Evolutionary conservation across 2,888 invertebrate genomes (phyloP), one percentile per base, ranked within the genome.

Genomic region (Ernsta delagoae): DNA sequence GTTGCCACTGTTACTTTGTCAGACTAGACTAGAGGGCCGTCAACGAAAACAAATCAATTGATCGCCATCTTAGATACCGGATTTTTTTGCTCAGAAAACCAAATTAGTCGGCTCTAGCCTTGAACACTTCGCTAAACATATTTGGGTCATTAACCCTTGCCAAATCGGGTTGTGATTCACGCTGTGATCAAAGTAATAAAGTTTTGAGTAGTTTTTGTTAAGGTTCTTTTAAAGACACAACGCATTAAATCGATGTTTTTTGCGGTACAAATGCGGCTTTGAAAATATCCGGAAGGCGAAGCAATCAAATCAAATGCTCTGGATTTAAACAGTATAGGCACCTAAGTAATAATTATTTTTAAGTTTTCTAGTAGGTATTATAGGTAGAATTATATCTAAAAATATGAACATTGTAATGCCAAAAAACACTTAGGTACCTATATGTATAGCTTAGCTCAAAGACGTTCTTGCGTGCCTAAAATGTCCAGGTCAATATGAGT

Each of bases 101-200:
- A 83, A 90, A 89, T 90, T 86, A 87, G 85, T 87, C 80, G 82
- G 75, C 78, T 76, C 75, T 90, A 91, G 90, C 93, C 93, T 93
- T 93, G 93, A 90, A 88, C 83, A 88, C 83, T 89, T 87, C 82
- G 87, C 89, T 86, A 88, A 90, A 88, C 89, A 89, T 86, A 92
- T 92, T 91, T 90, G 82, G 93, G 93, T 92, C 91, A 90, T 91
- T 92, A 88, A 93, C 93, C 93, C 91, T 89, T 81, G 82, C 88
- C 89, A 87, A 92, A 90, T 92, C 90, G 90, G 87, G 87, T 89
- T 88, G 89, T 92, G 93, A 93, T 92, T 93, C 93, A 93, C 89
- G 80, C 78, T 83, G 84, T 87, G 89, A 89, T 86, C 89, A 88
- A 86, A 91, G 90, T 92, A 89, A 91, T 91, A 90, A 88, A 89